These are phyloP conservation scores for Tragelaphus oryx DNA, from an alignment of 2,797 vertebrate species.

Conservation along the genomic window DNA sequence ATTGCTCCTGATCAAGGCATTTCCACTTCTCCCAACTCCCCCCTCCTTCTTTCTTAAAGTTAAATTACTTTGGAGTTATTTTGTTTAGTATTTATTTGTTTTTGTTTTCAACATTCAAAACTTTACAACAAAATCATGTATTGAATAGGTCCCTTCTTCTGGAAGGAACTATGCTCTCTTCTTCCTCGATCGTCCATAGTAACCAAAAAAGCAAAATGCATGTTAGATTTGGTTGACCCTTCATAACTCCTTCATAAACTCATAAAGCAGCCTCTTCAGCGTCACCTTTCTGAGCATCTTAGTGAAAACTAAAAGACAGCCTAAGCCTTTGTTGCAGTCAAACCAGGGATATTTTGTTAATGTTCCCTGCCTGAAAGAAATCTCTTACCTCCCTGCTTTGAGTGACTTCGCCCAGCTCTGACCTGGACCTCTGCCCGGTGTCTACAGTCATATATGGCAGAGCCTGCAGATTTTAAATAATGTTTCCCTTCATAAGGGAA, in stretches of 20 bases:
- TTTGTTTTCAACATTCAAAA: background rate
- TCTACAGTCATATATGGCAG: conserved; percentile 45
- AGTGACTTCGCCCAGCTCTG: conserved; percentile 56
- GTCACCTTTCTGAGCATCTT: conserved; percentile 14
- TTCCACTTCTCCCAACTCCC: background rate
- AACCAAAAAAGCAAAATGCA: background rate
- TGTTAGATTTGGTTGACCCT: background rate
- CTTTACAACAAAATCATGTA: background rate
- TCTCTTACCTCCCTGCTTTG: conserved; percentile 37
- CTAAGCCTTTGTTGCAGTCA: conserved; percentile 21
- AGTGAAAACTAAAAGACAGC: background rate
- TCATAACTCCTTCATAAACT: background rate
- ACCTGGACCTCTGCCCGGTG: conserved; percentile 57
- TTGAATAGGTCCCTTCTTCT: background rate
- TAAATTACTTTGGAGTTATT: background rate
- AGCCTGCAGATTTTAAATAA: conserved; percentile 62
- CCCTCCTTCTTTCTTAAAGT: background rate
- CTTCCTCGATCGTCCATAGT: background rate
- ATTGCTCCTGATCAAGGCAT: background rate
- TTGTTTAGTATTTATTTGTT: background rate
- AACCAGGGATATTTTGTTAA: background rate
- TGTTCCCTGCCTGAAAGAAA: conserved; percentile 33
- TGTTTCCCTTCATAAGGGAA: conserved; percentile 49
- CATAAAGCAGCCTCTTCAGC: background rate
- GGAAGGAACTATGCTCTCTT: background rate